Conservation (phyloP, 1,140 invertebrate species). For the Bombus haemorrhoidalis region DNA sequence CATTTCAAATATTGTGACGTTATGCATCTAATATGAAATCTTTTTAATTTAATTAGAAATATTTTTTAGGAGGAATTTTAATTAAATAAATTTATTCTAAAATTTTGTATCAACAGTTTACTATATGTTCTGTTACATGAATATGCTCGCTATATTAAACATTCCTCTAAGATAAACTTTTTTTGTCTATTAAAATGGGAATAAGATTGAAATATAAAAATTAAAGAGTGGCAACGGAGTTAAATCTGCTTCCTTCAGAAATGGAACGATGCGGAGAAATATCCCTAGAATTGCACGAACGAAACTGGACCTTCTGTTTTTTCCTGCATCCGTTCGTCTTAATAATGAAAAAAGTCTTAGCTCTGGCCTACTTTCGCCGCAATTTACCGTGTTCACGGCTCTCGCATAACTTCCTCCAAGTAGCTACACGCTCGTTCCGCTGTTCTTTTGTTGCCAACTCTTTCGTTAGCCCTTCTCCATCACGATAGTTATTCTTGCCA, state of each 20-base stretch:
- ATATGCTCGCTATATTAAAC: neutral
- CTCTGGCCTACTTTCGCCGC: slow-evolving; percentile 31
- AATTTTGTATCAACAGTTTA: neutral
- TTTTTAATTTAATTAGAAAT: neutral
- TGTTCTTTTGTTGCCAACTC: slow-evolving; percentile 36
- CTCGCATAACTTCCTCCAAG: slow-evolving; percentile 32
- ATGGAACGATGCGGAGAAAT: neutral
- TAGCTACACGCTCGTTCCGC: slow-evolving; percentile 13
- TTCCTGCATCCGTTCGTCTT: neutral
- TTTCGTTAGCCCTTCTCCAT: slow-evolving; percentile 28
- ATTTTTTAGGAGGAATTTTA: neutral
- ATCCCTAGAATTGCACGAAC: neutral
- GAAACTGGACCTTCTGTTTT: neutral
- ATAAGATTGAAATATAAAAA: no score
- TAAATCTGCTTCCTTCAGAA: neutral
- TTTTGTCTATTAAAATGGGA: no score
- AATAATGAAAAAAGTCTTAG: slow-evolving; percentile 44
- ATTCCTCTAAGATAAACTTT: neutral
- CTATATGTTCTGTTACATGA: neutral
- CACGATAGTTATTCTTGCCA: neutral
- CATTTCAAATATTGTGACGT: neutral
- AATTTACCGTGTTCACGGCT: slow-evolving; percentile 28
- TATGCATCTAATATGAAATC: neutral
- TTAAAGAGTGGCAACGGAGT: no score
- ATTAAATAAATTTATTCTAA: neutral